Evolutionary conservation across 1,140 invertebrate species (phyloP), one percentile per base, ranked within the genome.

Genomic region (Parapsyche elsis): DNA sequence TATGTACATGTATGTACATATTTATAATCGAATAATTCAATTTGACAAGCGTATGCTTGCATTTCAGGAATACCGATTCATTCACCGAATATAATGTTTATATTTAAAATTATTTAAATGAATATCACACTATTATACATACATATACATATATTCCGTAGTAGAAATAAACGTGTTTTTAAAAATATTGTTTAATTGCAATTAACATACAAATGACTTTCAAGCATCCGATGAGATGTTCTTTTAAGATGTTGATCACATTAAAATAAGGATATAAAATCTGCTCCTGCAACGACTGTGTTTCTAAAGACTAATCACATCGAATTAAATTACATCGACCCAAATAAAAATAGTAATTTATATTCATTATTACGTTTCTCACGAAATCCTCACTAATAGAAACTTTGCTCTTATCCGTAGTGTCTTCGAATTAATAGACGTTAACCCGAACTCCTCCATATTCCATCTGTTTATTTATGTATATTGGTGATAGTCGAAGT

Each of bases 361-460:
- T 73, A 73, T 45, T 73, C 71, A 73, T 73, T 73, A 73, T 73
- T 73, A 24, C 71, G 71, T 73, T 73, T 73, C 71, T 73, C 71
- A 73, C 71, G 71, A 38, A 73, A 38, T 73, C 71, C 4, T 73
- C 71, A 10, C 49, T 67, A 67, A 49, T 46, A 21, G 71, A 49
- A 73, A 73, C 38, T 73, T 73, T 73, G 16, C 38, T 49, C 21
- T 73, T 73, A 73, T 73, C 71, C 5, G 24, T 10, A 45, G n/a
- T 21, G 71, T 73, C 24, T 73, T 73, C 26, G 67, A 71, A 71
- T 71, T 71, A 71, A 71, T 71, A 71, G 67, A 19, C 67, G 30
- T 38, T 4, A 38, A 38, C 30, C 14, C 53, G 30, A 38, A 38
- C 30, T 38, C 7, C 30, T 38, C 30, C 1, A 38, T 38, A 38